Evolutionary conservation across 2,888 invertebrate species (phyloP).

Genomic region (Ichneumoninae sp.): DNA sequence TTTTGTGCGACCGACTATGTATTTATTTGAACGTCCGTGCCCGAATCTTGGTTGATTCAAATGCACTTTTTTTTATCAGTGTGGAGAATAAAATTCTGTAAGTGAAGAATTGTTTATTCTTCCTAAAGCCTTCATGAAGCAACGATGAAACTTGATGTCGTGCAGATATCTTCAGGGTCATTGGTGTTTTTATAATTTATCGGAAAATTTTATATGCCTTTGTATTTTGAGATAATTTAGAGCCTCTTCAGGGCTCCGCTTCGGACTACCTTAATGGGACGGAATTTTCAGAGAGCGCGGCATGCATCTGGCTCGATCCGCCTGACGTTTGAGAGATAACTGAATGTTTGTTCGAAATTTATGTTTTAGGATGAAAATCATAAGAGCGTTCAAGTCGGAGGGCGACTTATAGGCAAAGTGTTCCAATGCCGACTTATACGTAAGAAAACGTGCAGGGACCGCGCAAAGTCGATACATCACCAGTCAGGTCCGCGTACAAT

Average conservation of each 20-base stretch:
- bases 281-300: background rate
- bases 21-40: too few species aligned
- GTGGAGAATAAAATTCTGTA: too few species aligned
- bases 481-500: constrained; percentile 76
- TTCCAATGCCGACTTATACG: constrained; percentile 1
- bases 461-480: constrained; percentile 38
- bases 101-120: too few species aligned
- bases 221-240: background rate
- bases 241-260: background rate
- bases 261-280: constrained; percentile 1
- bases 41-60: too few species aligned
- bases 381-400: constrained; percentile 1
- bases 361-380: background rate
- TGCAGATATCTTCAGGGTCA: too few species aligned
- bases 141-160: too few species aligned
- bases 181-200: background rate
- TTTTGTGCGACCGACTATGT: too few species aligned
- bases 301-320: constrained; percentile 5
- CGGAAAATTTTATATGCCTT: background rate
- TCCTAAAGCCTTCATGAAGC: too few species aligned
- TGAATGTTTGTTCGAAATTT: background rate
- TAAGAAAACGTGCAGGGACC: constrained; percentile 45
- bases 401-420: constrained; percentile 6
- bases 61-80: too few species aligned
- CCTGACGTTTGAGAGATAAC: background rate